Evolutionary conservation across 2,888 invertebrate genomes (phyloP).

Genomic region (Cinara cedri): DNA sequence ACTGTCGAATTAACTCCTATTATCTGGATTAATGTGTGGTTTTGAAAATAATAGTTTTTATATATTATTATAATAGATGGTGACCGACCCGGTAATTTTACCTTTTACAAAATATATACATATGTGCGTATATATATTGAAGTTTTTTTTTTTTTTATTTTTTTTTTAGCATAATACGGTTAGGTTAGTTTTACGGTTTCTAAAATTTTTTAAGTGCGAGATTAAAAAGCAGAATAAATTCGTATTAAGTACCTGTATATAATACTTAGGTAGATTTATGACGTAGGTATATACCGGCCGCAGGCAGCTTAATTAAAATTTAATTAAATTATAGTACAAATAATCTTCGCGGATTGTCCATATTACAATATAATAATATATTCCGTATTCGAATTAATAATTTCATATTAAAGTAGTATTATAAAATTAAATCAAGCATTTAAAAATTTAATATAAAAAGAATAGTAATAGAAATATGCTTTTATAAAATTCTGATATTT

Average conservation of each 20-base stretch:
- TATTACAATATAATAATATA: not conserved
- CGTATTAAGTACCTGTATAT: not conserved
- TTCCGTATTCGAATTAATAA: not conserved
- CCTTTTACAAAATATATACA: conserved; percentile 1
- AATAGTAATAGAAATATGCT: no score
- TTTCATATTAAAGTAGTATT: no score
- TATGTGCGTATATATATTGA: not conserved
- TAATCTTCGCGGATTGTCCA: not conserved
- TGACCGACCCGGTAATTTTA: no score
- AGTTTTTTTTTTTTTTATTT: no score
- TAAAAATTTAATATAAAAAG: no score
- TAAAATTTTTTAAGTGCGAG: not conserved
- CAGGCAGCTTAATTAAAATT: not conserved
- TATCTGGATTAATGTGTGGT: not conserved
- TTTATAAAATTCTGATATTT: no score
- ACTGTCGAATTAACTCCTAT: not conserved
- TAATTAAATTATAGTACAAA: not conserved
- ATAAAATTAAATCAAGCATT: not conserved
- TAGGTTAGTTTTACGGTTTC: conserved; percentile 38
- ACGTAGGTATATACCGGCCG: no score
- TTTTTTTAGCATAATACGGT: conserved; percentile 7
- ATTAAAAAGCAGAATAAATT: not conserved
- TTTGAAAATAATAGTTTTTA: not conserved
- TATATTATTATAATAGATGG: no score
- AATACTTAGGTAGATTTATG: not conserved